Evolutionary conservation across 2,797 vertebrate species (phyloP).

Genomic region (Anas flavirostris): DNA sequence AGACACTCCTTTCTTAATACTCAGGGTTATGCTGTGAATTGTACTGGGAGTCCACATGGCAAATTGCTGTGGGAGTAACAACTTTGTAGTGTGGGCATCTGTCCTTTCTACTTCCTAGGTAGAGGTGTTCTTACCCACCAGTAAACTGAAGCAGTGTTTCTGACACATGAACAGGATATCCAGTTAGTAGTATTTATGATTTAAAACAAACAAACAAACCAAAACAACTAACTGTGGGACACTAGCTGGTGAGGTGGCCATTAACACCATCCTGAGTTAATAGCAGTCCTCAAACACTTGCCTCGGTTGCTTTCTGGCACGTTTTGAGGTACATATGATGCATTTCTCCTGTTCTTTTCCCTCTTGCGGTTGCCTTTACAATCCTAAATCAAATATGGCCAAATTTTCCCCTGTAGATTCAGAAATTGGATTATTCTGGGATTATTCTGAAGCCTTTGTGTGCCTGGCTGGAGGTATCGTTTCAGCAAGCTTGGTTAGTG

Average conservation of each 20-base stretch:
- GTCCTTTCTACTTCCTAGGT: neutral
- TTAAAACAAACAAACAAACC: no score
- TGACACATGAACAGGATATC: neutral
- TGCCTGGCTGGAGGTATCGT: neutral
- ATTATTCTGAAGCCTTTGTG: neutral
- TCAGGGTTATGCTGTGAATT: neutral
- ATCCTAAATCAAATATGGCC: neutral
- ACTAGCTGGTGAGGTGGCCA: neutral
- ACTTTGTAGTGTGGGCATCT: neutral
- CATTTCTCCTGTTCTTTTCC: neutral
- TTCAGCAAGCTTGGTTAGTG: neutral
- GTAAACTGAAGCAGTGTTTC: neutral
- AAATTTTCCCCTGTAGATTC: neutral
- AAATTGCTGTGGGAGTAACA: neutral
- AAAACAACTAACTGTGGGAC: neutral
- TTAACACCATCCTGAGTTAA: neutral
- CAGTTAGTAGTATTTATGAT: neutral
- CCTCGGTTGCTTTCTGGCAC: neutral
- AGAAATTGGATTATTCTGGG: neutral
- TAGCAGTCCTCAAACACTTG: neutral
- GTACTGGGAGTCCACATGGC: neutral
- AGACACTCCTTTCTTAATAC: neutral
- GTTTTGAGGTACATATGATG: neutral
- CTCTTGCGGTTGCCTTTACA: accelerated
- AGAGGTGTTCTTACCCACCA: neutral